Conservation (phyloP, 2,113 vertebrate species). For the Mesitornis unicolor region DNA sequence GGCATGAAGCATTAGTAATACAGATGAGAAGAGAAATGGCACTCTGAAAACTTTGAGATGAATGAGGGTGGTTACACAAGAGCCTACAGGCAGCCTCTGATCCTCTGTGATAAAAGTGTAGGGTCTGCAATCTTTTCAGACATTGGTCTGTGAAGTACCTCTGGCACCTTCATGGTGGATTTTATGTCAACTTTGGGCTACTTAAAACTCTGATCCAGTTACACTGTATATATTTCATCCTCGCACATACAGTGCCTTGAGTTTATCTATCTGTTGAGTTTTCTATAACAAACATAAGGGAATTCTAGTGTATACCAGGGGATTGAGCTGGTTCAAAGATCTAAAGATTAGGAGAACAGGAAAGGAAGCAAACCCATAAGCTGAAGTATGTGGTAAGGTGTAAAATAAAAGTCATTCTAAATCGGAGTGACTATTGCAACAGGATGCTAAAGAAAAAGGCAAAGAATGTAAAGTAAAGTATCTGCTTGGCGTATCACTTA, state of each 20-base stretch:
- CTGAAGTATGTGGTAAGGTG: not conserved
- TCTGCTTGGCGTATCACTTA: not conserved
- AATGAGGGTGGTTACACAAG: not conserved
- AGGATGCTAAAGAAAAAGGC: not conserved
- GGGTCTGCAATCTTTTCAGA: not conserved
- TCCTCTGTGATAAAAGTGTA: not conserved
- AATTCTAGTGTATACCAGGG: not conserved
- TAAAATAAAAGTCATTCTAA: not conserved
- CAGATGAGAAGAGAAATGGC: not conserved
- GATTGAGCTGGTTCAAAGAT: not conserved
- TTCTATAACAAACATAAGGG: not conserved
- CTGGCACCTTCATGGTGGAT: fast-evolving
- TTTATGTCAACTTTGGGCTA: not conserved
- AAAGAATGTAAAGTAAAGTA: not conserved
- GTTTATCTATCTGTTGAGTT: not conserved
- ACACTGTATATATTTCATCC: not conserved
- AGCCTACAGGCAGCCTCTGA: not conserved
- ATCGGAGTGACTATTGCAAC: not conserved
- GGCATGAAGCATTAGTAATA: not conserved
- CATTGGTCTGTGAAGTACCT: not conserved
- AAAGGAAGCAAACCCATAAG: not conserved
- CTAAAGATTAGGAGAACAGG: not conserved
- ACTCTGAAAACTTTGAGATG: not conserved
- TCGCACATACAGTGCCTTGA: not conserved
- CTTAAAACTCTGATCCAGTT: not conserved